Conservation (phyloP, 2,888 invertebrate genomes). For the Eilema sororculum region DNA sequence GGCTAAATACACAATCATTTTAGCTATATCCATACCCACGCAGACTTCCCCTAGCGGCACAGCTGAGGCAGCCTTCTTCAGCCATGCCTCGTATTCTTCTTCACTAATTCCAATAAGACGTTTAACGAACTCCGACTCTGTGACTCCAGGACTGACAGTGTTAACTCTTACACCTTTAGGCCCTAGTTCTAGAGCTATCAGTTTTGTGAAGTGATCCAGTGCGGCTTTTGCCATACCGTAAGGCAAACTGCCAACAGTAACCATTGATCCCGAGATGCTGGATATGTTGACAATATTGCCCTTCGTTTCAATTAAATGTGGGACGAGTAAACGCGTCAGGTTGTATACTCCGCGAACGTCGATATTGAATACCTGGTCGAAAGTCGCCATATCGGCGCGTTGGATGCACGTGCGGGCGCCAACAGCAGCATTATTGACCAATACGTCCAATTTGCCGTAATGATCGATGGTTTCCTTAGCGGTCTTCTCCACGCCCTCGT, state of each 20-base stretch:
- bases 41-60: constrained; percentile 53
- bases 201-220: constrained; percentile 70
- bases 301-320: constrained; percentile 87
- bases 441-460: constrained; percentile 50
- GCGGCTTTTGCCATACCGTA: constrained; percentile 93
- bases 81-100: constrained; percentile 48
- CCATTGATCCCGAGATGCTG: constrained; percentile 88
- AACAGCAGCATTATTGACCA: constrained; percentile 86
- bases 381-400: constrained; percentile 51
- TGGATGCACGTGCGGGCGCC: constrained; percentile 67
- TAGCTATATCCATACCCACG: constrained; percentile 90
- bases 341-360: constrained; percentile 88
- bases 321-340: constrained; percentile 89
- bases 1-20: constrained; percentile 93
- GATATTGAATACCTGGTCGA: constrained; percentile 84
- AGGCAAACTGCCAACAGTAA: constrained; percentile 93
- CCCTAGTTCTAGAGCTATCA: constrained; percentile 89
- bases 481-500: constrained; percentile 42
- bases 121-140: constrained; percentile 33
- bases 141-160: constrained; percentile 25
- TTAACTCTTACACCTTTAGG: constrained; percentile 89
- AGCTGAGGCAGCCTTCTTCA: constrained; percentile 18
- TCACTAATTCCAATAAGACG: constrained; percentile 46
- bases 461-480: constrained; percentile 55
- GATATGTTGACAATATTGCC: constrained; percentile 92